phyloP scores from a whole-genome alignment of 2,797 vertebrate genomes.

The Pteropus rufus region DNA sequence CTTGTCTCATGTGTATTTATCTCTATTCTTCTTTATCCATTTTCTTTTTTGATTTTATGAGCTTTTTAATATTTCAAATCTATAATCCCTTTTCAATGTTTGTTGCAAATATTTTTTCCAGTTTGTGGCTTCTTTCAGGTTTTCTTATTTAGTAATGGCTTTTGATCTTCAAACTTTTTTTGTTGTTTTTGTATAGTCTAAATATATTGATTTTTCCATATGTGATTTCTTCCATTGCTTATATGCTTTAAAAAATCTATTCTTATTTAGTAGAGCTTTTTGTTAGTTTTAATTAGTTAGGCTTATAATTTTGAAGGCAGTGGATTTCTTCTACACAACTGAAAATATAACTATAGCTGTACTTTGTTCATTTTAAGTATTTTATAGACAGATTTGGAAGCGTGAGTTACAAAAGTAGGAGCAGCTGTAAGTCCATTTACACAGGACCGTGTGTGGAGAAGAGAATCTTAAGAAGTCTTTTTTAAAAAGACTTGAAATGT shows the following conservation, averaged over 20 bases:
- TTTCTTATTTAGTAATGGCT: slow-evolving; percentile 44
- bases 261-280: slow-evolving; percentile 27
- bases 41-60: slow-evolving; percentile 16
- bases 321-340: slow-evolving; percentile 29
- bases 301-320: slow-evolving; percentile 37
- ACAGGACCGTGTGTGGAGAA: neutral
- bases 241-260: slow-evolving; percentile 44
- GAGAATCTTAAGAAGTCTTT: slow-evolving; percentile 40
- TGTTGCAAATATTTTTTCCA: slow-evolving; percentile 40
- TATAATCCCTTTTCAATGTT: neutral
- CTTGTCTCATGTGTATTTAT: slow-evolving; percentile 11
- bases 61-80: slow-evolving; percentile 6
- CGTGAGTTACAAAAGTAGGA: slow-evolving; percentile 36
- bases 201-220: slow-evolving; percentile 42
- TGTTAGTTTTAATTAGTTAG: slow-evolving; percentile 37
- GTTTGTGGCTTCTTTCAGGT: neutral
- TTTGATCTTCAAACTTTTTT: slow-evolving; percentile 39
- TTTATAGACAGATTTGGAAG: slow-evolving; percentile 46
- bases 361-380: slow-evolving; percentile 54
- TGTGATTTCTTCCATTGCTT: slow-evolving; percentile 41
- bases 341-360: neutral
- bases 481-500: slow-evolving; percentile 44
- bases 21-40: neutral
- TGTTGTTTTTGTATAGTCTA: neutral
- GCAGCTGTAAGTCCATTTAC: slow-evolving; percentile 53